Base-by-base conservation (phyloP, 2,888 invertebrate genomes). In the Trimorus sp. region DNA sequence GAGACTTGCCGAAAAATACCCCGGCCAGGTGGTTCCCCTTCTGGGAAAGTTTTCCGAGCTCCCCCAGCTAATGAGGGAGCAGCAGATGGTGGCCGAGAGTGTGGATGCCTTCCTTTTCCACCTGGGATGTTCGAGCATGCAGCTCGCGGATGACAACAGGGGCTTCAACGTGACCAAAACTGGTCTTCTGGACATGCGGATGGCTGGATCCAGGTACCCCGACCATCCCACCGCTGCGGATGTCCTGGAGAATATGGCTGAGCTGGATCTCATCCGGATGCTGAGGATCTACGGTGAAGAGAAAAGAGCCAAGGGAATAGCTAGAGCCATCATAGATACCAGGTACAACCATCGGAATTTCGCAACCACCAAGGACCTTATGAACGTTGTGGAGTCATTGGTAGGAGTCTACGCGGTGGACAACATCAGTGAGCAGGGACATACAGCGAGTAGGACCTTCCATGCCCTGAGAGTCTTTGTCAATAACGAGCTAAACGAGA, bases 71-170 rank as follows among this genome's bases (percentile, higher is more conserved):
- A 91, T 98, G 14, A 92, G 93, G 85, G 86, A 92, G 1, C 90
- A 94, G 16, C 93, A 94, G 40, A 92, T 97, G n/a, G 89, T 90
- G 37, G 94, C 93, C 78, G 94, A 94, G 74, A 94, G 95, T 66
- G 93, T 99, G 42, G 98, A 98, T 93, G 97, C 96, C 0, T 94
- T 98, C 71, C 90, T 99, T 26, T 97, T 98, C 92, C 98, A 99
- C 92, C 96, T 97, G 91, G 99, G 99, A 7, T 97, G 97, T 88
- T 98, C 98, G 0, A 98, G 98, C 0, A 98, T 98, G 97, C 99
- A 99, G 92, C 95, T 98, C 90, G 97, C 98, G 89, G 93, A 93
- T 84, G 94, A 95, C 0, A 93, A 94, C 15, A 93, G 99, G 87
- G 99, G 99, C 0, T 99, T 99, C 92, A 95, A 97, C 7, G 89